Base-by-base conservation (phyloP, 2,797 vertebrate species). In the Clarias pachynema region DNA sequence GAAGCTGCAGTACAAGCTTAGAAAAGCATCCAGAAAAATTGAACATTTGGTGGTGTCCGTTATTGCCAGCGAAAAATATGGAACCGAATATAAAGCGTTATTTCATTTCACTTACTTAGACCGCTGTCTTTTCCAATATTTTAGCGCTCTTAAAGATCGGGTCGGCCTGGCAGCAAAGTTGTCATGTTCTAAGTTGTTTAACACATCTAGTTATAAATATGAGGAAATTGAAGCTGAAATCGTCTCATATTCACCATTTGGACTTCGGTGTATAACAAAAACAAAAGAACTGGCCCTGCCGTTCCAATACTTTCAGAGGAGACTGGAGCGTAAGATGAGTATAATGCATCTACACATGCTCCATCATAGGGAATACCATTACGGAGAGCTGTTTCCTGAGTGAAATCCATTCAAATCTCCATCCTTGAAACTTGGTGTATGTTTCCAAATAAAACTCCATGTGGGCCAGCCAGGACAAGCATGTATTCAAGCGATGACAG, bases 401-500 rank as follows among this genome's bases (percentile, higher is more conserved):
- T 86, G 65, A 88, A 89, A 87, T 75, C 68, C 70, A 83, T 24
- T 70, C 78, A 87, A 89, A 85, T 87, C 84, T 68, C 60, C 84
- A 83, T 89, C 86, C 83, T 85, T 83, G 22, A 88, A 87, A 88
- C 57, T 68, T 88, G 82, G 75, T 83, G 72, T 86, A 81, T 69
- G 77, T 86, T 85, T 81, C 87, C 86, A 89, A 87, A 84, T 86
- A 75, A 86, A 88, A 86, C 84, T 83, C 77, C 40, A 85, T 84
- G 82, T n/a, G 73, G 82, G 84, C 57, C 85, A 85, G 66, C 85
- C 79, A 62, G 83, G 79, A 86, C 81, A 87, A 86, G 87, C 74
- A 87, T 68, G 75, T 88, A 89, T 85, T 86, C 57, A 88, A 86
- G 85, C 69, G 80, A 88, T 87, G 82, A 88, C 87, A 88, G 86